Conservation (phyloP, 2,888 invertebrate genomes). For the Lissonota sp. region DNA sequence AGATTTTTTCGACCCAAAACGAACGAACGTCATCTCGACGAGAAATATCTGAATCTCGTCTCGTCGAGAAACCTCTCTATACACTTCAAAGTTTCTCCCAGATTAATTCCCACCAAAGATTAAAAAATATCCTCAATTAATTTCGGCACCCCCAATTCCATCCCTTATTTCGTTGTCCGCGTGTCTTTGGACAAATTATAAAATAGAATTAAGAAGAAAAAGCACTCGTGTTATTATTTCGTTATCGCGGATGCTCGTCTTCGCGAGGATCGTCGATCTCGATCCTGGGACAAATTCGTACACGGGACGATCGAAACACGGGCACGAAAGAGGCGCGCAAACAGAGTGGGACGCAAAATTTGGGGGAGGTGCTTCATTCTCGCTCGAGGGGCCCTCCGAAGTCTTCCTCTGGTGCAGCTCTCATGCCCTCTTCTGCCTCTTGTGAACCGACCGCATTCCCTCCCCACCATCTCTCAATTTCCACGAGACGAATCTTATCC, state of each 20-base stretch:
- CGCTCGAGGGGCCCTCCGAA: conserved; percentile 48
- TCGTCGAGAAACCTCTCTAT: no score
- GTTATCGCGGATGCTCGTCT: background rate
- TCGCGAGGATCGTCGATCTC: background rate
- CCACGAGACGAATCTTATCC: conserved; percentile 66
- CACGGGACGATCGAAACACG: background rate
- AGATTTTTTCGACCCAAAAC: no score
- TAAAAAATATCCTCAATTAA: no score
- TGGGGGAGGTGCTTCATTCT: conserved; percentile 45
- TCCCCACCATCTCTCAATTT: conserved; percentile 74
- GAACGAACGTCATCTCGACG: no score
- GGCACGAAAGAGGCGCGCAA: background rate
- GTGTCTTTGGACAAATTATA: background rate
- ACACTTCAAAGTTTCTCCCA: no score
- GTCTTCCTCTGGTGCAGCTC: conserved; percentile 64
- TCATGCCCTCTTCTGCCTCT: conserved; percentile 73
- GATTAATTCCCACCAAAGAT: no score
- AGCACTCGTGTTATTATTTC: background rate
- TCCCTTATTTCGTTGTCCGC: no score
- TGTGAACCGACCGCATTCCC: conserved; percentile 80
- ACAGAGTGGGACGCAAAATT: conserved; percentile 29
- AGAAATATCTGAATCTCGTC: no score
- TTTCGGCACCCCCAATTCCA: no score
- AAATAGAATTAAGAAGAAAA: background rate
- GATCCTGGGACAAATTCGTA: background rate